Evolutionary conservation across 2,888 invertebrate genomes (phyloP), one percentile per base, ranked within the genome.

Genomic region (Corythucha ciliata): DNA sequence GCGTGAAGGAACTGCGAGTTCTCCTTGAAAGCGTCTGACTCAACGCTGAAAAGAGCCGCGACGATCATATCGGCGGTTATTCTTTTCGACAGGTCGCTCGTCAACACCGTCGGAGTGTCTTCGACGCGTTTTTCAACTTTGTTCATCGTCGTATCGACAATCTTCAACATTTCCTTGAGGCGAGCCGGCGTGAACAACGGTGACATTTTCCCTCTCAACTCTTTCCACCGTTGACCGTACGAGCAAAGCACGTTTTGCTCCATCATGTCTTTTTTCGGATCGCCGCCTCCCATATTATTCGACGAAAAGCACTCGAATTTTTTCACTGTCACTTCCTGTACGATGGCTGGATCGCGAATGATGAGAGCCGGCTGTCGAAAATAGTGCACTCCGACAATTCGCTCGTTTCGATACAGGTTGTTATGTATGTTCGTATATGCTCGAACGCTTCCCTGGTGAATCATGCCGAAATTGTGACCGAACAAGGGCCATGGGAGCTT

Each of bases 171-270:
- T 2, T 22, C 14, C 26, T 33, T 46, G 22, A 46, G 21, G 12
- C 34, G 32, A n/a, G 32, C 12, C 6, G 46, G 46, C 4, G 46
- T 46, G 33, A 46, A 46, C 2, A 33, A 46, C 8, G 46, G 33
- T 6, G 46, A 46, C 7, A 46, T 12, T 33, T 46, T 46, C 14
- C 2, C 24, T 20, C 46, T 46, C 12, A 46, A 22, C 24, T 46
- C 46, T 46, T 33, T 46, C 46, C 46, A 46, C n/a, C 34, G 46
- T 20, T 32, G 29, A 2, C 46, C 46, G 20, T 46, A 8, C 1
- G 34, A 34, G 7, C 32, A 46, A 16, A 46, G 21, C 32, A 46
- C 16, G 16, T 46, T 46, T 18, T 34, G 33, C 6, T 22, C 46
- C 5, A 34, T 20, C 2, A 46, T n/a, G n/a, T 46, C 46, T 10